Percentiles rank a stretch among this genome's conserved stretches.
Evolutionary conservation across 1,140 invertebrate species (phyloP).

Genomic region (Saxidomus purpurata): DNA sequence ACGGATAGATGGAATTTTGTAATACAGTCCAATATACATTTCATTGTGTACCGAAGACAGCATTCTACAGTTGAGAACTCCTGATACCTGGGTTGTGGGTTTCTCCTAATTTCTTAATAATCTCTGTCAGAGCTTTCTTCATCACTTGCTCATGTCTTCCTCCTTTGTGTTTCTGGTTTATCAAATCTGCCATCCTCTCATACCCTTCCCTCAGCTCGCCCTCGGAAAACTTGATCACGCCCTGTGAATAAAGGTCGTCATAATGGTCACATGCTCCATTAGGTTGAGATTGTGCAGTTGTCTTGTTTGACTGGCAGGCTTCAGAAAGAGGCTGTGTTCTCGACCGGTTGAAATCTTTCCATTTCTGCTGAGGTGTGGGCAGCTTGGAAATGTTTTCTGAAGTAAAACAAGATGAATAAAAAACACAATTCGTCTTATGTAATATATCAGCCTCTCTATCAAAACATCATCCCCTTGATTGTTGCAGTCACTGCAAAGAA

Average conservation of each 20-base stretch:
- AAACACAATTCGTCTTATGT: no score
- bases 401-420: neutral
- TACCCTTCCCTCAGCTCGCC: slow-evolving; percentile 40
- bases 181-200: slow-evolving; percentile 25
- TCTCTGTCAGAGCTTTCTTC: slow-evolving; percentile 38
- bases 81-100: slow-evolving; percentile 68
- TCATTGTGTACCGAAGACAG: no score
- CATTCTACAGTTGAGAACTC: no score
- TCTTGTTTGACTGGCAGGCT: neutral
- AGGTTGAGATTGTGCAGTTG: neutral
- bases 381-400: slow-evolving; percentile 5
- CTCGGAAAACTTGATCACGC: slow-evolving; percentile 4
- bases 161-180: slow-evolving; percentile 62
- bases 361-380: neutral
- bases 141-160: slow-evolving; percentile 64
- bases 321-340: neutral
- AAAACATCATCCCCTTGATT: no score
- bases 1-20: no score
- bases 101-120: slow-evolving; percentile 57
- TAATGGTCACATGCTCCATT: slow-evolving; percentile 16
- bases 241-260: slow-evolving; percentile 48
- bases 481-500: no score
- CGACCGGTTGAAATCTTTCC: neutral
- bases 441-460: no score
- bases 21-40: no score